Conservation (phyloP, 2,888 invertebrate species). For the Lasiommata megera region DNA sequence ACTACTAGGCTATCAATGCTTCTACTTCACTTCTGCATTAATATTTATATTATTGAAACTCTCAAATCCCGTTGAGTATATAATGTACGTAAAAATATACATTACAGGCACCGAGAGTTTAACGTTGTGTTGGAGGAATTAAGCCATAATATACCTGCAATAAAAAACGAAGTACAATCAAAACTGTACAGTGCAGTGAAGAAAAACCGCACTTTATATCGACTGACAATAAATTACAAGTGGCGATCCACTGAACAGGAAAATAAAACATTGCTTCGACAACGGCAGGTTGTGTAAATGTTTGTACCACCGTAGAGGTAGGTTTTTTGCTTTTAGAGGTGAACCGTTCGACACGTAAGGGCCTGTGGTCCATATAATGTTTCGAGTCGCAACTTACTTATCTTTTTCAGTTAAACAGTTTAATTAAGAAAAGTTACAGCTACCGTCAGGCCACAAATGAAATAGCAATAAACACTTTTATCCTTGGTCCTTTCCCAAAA, state of each 20-base stretch:
- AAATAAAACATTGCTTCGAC: slow-evolving; percentile 59
- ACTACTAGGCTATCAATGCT: no score
- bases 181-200: slow-evolving; percentile 13
- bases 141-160: slow-evolving; percentile 23
- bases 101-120: no score
- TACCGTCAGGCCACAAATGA: no score
- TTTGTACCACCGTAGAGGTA: slow-evolving; percentile 18
- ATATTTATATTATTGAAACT: no score
- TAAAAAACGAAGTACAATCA: slow-evolving; percentile 22
- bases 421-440: no score
- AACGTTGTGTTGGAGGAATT: background rate
- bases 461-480: no score
- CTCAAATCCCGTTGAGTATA: no score
- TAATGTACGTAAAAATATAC: no score
- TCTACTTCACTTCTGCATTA: no score
- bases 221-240: slow-evolving; percentile 52
- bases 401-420: no score
- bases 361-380: background rate
- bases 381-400: no score
- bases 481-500: no score
- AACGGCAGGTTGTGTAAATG: slow-evolving; percentile 34
- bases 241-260: slow-evolving; percentile 69
- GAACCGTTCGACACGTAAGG: slow-evolving; percentile 5
- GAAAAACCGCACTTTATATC: slow-evolving; percentile 32
- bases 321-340: slow-evolving; percentile 14